These are phyloP conservation scores for Edolisoma coerulescens DNA, from an alignment of 2,113 vertebrate genomes.

Conservation along the genomic window DNA sequence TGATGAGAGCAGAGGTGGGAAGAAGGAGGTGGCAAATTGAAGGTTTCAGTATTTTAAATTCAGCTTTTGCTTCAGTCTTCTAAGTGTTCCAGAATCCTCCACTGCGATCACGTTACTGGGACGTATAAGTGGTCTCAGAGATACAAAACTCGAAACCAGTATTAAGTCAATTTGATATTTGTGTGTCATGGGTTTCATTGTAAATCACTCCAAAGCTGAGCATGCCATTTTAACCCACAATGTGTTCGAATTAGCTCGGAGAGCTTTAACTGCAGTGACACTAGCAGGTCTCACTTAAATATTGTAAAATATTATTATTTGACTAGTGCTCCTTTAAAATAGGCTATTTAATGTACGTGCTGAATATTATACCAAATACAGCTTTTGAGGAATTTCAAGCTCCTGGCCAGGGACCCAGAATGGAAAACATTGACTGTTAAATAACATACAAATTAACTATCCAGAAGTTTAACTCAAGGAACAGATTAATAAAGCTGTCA, in stretches of 20 bases:
- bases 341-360: background rate
- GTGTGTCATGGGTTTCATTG: background rate
- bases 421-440: background rate
- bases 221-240: background rate
- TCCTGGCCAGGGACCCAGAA: background rate
- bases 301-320: background rate
- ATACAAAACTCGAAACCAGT: background rate
- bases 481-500: constrained; percentile 19
- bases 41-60: constrained; percentile 51
- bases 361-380: background rate
- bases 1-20: constrained; percentile 49
- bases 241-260: background rate
- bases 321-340: background rate
- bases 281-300: background rate
- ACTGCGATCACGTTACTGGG: background rate
- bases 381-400: background rate
- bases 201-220: background rate
- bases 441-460: constrained; percentile 31
- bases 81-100: background rate
- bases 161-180: constrained; percentile 28
- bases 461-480: constrained; percentile 1
- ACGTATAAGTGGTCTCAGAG: background rate
- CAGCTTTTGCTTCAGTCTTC: constrained; percentile 22
- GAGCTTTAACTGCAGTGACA: background rate
- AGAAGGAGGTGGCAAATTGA: constrained; percentile 45